These are phyloP conservation scores for Tenualosa thibaudeaui DNA, from an alignment of 2,797 vertebrate species.

Conservation along the genomic window DNA sequence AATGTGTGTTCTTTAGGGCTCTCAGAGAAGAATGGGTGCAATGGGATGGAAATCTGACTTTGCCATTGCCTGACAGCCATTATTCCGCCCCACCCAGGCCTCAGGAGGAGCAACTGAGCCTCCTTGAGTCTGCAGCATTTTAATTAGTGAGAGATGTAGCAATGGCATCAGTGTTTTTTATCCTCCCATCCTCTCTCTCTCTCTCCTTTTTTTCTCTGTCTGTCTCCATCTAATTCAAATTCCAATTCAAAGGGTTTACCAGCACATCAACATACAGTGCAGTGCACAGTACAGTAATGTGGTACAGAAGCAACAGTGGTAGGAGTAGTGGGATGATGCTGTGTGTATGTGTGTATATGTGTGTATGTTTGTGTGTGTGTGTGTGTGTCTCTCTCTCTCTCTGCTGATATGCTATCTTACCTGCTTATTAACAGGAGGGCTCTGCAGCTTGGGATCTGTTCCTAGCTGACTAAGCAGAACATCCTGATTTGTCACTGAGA, in stretches of 20 bases:
- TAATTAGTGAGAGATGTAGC: neutral
- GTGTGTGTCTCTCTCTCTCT: neutral
- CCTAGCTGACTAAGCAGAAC: neutral
- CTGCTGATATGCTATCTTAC: neutral
- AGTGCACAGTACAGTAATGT: too few species aligned
- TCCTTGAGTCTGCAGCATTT: neutral
- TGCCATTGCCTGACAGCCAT: neutral
- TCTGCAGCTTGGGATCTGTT: neutral
- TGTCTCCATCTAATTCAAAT: too few species aligned
- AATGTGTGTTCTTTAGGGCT: neutral
- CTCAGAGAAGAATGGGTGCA: neutral
- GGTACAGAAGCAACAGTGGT: too few species aligned
- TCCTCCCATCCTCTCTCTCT: too few species aligned
- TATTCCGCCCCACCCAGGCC: neutral
- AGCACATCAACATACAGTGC: too few species aligned
- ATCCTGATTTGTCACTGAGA: neutral
- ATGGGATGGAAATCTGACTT: neutral
- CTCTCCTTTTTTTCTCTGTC: too few species aligned
- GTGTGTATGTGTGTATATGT: too few species aligned
- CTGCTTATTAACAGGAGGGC: neutral
- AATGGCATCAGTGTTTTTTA: neutral
- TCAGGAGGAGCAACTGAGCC: neutral
- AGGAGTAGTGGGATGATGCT: too few species aligned
- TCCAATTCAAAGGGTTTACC: too few species aligned
- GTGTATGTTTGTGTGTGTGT: too few species aligned